These are phyloP conservation scores for Boulengeromyrus knoepffleri DNA, from an alignment of 2,113 vertebrate species.

Conservation along the genomic window DNA sequence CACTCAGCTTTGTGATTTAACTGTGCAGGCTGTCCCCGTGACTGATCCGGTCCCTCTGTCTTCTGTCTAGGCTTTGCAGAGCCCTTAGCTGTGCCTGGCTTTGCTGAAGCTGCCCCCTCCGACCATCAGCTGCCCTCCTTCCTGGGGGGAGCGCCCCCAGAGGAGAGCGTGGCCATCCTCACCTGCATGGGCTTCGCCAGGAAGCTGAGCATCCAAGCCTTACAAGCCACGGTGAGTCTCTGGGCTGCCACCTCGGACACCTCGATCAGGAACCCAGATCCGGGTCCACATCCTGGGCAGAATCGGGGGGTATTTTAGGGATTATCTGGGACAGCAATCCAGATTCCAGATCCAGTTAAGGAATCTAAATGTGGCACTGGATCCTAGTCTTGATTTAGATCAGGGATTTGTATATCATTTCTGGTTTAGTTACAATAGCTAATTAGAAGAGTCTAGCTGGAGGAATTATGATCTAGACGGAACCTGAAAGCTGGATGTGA, in stretches of 20 bases:
- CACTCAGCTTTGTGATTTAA: neutral
- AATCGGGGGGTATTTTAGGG: neutral
- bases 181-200: conserved; percentile 95
- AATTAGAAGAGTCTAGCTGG: neutral
- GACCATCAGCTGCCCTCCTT: conserved; percentile 55
- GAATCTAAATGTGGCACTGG: neutral
- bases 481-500: neutral
- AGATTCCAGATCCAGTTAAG: neutral
- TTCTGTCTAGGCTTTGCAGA: conserved; percentile 85
- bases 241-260: no score
- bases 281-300: neutral
- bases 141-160: conserved; percentile 77
- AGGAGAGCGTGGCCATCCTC: conserved; percentile 88
- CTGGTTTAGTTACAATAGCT: neutral
- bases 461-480: neutral
- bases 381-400: neutral
- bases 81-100: conserved; percentile 73
- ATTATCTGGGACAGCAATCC: neutral
- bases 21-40: neutral
- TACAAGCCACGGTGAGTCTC: conserved; percentile 80
- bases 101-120: conserved; percentile 62
- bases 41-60: neutral
- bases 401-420: neutral
- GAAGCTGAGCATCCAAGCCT: conserved; percentile 70
- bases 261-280: neutral